Conservation (phyloP, 2,113 vertebrate genomes). For the Tyto alba region DNA sequence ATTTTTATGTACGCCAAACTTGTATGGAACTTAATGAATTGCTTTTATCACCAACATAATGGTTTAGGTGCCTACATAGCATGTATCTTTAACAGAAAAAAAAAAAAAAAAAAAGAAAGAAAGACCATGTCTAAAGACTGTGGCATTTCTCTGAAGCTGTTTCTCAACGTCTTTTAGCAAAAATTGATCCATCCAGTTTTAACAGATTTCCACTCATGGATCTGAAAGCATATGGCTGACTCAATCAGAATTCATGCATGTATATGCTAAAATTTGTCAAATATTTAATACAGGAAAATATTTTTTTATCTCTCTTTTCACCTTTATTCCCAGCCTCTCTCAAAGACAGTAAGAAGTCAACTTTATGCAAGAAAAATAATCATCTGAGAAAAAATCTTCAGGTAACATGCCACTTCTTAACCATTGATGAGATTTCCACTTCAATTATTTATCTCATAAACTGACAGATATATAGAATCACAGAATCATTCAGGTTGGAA, state of each 20-base stretch:
- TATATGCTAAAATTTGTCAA: neutral
- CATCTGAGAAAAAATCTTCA: neutral
- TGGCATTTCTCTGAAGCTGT: neutral
- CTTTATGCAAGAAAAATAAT: neutral
- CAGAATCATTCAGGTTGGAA: neutral
- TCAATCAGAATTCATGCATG: neutral
- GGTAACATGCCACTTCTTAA: neutral
- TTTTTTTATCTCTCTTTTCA: neutral
- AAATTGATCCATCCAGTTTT: neutral
- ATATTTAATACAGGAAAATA: neutral
- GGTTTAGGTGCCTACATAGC: neutral
- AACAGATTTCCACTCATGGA: neutral
- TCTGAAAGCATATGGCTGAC: neutral
- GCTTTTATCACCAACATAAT: neutral
- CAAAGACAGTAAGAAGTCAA: neutral
- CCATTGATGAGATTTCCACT: neutral
- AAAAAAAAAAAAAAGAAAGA: neutral
- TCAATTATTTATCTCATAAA: neutral
- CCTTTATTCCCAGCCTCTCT: neutral
- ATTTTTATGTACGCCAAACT: neutral
- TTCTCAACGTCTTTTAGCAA: neutral
- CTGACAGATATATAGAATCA: neutral
- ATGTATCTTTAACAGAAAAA: neutral
- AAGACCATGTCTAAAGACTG: neutral
- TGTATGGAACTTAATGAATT: neutral